A percentile compares a stretch with the other conserved stretches of the same genome.
Evolutionary conservation across 2,113 vertebrate genomes (phyloP).

Genomic region (Rana temporaria): DNA sequence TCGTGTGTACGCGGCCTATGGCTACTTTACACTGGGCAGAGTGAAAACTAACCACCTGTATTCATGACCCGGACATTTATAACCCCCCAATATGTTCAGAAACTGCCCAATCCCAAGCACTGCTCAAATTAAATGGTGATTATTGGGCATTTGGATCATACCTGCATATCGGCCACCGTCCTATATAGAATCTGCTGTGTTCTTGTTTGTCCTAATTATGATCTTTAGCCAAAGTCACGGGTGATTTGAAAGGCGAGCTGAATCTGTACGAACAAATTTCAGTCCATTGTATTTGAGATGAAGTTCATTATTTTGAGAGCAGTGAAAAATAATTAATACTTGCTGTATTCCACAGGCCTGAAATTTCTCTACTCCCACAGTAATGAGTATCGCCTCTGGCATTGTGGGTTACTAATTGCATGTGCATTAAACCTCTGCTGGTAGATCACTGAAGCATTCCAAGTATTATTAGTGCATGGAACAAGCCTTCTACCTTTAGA

Average conservation of each 20-base stretch:
- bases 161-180: too few relatives aligned
- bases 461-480: background rate
- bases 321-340: constrained; percentile 24
- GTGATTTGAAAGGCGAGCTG: background rate
- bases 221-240: background rate
- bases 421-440: constrained; percentile 1
- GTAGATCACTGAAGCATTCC: background rate
- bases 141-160: too few relatives aligned
- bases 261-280: background rate
- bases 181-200: too few relatives aligned
- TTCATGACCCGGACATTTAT: too few relatives aligned
- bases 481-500: too few relatives aligned
- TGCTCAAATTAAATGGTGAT: too few relatives aligned
- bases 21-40: too few relatives aligned
- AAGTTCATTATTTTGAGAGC: constrained; percentile 44
- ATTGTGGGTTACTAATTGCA: background rate
- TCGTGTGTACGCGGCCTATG: too few relatives aligned
- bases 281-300: background rate
- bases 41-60: too few relatives aligned
- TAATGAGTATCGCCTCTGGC: background rate
- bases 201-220: too few relatives aligned
- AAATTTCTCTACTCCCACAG: background rate
- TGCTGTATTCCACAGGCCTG: background rate
- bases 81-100: too few relatives aligned
- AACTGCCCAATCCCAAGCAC: too few relatives aligned